Conservation (phyloP, 2,113 vertebrate species). For the Pseudopipra pipra region DNA sequence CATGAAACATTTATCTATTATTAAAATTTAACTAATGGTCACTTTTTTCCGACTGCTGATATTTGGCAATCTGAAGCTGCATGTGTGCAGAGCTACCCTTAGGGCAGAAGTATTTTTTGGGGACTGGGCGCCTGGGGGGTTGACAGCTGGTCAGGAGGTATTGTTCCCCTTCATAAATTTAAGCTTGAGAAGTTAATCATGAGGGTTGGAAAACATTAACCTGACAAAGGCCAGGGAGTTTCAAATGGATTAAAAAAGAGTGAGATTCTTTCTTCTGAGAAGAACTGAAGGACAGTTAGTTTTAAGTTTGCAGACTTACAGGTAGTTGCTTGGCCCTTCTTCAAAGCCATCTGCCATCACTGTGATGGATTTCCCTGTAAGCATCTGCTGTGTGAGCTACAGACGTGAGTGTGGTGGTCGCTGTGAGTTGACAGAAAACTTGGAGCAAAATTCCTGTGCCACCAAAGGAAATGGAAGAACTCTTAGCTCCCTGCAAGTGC, state of each 20-base stretch:
- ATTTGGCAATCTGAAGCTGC: neutral
- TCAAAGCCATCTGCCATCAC: fast-evolving
- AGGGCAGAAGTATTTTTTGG: neutral
- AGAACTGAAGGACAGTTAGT: neutral
- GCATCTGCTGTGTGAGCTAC: neutral
- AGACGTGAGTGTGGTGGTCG: neutral
- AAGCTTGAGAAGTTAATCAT: neutral
- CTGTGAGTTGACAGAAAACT: neutral
- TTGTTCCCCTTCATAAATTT: conserved; percentile 21
- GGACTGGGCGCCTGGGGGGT: fast-evolving
- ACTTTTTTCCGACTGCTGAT: neutral
- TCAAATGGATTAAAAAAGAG: neutral
- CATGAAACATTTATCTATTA: neutral
- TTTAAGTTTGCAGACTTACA: neutral
- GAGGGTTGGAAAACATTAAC: conserved; percentile 41
- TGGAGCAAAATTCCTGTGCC: neutral
- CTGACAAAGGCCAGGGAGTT: neutral
- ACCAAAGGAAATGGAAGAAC: neutral
- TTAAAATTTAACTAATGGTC: neutral
- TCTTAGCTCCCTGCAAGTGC: neutral
- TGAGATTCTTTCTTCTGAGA: neutral
- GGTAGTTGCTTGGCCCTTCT: neutral
- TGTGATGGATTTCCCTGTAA: neutral
- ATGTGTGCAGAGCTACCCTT: fast-evolving
- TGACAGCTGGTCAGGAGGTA: neutral